Conservation (phyloP, 2,888 invertebrate genomes). For the Fissipunctia ypsillon region DNA sequence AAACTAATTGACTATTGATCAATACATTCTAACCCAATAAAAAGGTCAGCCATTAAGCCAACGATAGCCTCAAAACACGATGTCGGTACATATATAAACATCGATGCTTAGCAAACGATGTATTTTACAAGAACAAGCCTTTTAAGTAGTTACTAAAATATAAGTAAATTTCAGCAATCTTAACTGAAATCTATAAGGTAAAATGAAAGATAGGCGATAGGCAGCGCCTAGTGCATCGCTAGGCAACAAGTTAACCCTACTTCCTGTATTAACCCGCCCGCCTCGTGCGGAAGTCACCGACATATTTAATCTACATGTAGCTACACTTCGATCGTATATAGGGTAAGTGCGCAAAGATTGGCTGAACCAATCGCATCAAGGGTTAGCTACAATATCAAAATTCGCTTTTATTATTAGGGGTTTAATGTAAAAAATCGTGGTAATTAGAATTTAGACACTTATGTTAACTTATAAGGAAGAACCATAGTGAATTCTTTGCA, state of each 20-base stretch:
- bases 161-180: slow-evolving; percentile 17
- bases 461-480: not conserved
- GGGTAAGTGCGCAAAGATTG: slow-evolving; percentile 8
- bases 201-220: slow-evolving; percentile 7
- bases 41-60: not conserved
- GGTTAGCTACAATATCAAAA: not conserved
- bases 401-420: not conserved
- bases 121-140: not conserved
- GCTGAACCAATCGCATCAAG: slow-evolving; percentile 5
- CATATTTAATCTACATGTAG: slow-evolving; percentile 44
- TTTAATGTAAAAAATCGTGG: no score
- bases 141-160: not conserved
- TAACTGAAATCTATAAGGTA: slow-evolving; percentile 31
- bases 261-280: slow-evolving; percentile 59
- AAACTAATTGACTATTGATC: not conserved
- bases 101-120: not conserved
- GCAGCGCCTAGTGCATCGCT: not conserved
- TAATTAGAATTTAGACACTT: not conserved
- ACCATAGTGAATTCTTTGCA: no score
- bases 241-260: slow-evolving; percentile 49
- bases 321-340: not conserved
- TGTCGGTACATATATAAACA: not conserved
- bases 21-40: not conserved
- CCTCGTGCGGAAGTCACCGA: slow-evolving; percentile 37
- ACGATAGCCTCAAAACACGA: no score